Evolutionary conservation across 2,113 vertebrate species (phyloP).

Genomic region (Zosterops hypoxanthus): DNA sequence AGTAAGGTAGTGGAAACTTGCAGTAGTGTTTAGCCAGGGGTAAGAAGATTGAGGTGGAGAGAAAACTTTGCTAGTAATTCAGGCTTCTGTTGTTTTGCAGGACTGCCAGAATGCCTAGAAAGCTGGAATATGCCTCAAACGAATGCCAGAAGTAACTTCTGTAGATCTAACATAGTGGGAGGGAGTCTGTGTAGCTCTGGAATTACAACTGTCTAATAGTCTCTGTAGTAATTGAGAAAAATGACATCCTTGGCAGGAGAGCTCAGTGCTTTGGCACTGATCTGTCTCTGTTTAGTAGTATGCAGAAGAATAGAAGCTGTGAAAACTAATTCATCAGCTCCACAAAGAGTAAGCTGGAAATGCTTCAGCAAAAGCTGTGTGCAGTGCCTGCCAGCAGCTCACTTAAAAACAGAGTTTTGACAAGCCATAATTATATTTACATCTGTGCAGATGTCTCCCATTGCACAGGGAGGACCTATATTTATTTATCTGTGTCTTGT

Average conservation of each 20-base stretch:
- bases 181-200: background rate
- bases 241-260: slow-evolving; percentile 23
- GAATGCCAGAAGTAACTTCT: background rate
- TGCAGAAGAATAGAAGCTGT: background rate
- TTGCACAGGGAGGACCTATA: background rate
- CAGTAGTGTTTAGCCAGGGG: background rate
- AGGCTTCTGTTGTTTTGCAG: background rate
- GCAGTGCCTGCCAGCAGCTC: background rate
- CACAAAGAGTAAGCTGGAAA: background rate
- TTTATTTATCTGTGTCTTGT: background rate
- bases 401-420: slow-evolving; percentile 15
- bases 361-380: background rate
- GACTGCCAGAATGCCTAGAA: background rate
- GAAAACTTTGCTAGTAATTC: background rate
- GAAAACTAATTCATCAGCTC: slow-evolving; percentile 29
- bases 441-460: slow-evolving; percentile 9
- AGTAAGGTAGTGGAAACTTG: background rate
- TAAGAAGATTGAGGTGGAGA: background rate
- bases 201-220: background rate
- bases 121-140: background rate
- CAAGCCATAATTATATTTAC: slow-evolving; percentile 15
- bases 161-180: background rate
- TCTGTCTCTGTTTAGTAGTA: background rate
- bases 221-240: slow-evolving; percentile 14
- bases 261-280: background rate